A percentile compares a stretch with the other conserved stretches of the same genome.
These are phyloP conservation scores for Oscheius sp. DNA, from an alignment of 2,888 invertebrate species.

Conservation along the genomic window DNA sequence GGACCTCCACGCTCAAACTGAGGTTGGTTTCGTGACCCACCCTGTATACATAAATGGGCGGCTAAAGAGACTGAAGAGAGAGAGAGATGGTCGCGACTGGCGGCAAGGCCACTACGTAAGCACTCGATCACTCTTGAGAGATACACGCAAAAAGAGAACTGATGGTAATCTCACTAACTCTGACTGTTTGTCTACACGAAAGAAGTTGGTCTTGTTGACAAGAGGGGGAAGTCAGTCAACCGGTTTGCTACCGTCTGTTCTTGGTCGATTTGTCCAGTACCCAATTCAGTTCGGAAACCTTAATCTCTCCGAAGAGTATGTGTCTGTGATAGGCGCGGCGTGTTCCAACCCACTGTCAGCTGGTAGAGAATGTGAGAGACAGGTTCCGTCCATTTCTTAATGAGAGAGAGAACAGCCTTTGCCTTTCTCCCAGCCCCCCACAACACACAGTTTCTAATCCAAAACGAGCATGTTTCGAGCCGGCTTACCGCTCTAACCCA, in stretches of 20 bases:
- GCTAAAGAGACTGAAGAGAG: slow-evolving; percentile 1
- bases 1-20: slow-evolving; percentile 15
- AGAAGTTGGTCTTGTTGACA: slow-evolving; percentile 1
- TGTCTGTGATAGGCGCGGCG: slow-evolving; percentile 16
- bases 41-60: slow-evolving; percentile 13
- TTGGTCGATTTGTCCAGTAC: no score
- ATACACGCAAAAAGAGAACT: slow-evolving; percentile 4
- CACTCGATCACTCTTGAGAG: slow-evolving; percentile 19
- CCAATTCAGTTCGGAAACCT: no score
- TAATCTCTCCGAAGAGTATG: no score
- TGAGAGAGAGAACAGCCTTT: slow-evolving; percentile 6
- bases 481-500: slow-evolving; percentile 20
- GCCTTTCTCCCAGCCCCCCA: no score
- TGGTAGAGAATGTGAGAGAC: slow-evolving; percentile 12
- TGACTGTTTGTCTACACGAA: background rate
- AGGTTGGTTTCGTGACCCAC: slow-evolving; percentile 23
- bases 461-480: slow-evolving; percentile 13
- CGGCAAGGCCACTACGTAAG: slow-evolving; percentile 5
- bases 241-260: no score
- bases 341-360: slow-evolving; percentile 6
- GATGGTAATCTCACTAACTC: background rate
- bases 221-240: no score
- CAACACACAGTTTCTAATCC: no score
- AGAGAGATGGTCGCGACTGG: no score
- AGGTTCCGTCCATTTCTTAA: slow-evolving; percentile 23